These are phyloP conservation scores for Sphaerophoria taeniata DNA, from an alignment of 2,888 invertebrate species.

Conservation along the genomic window DNA sequence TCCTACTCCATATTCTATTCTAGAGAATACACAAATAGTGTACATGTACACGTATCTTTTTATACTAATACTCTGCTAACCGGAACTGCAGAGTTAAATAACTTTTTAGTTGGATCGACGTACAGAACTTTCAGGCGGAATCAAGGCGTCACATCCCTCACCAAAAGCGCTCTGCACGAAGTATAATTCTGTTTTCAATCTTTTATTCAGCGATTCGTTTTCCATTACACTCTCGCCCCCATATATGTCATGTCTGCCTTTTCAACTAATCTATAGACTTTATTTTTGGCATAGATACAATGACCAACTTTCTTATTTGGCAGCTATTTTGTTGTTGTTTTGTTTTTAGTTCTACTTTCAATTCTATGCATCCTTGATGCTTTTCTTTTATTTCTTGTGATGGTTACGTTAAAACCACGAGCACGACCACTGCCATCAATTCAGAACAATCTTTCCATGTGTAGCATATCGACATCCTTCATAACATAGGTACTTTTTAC, in stretches of 20 bases:
- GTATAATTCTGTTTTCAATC: conserved; percentile 23
- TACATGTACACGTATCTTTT: no score
- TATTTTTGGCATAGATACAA: conserved; percentile 38
- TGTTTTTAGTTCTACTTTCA: conserved; percentile 2
- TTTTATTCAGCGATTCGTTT: conserved; percentile 24
- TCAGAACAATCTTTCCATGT: neutral
- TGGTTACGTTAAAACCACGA: neutral
- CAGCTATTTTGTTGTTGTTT: neutral
- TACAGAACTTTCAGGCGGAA: conserved; percentile 13
- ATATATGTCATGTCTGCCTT: conserved; percentile 17
- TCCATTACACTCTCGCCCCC: conserved; percentile 7
- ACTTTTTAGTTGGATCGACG: conserved; percentile 5
- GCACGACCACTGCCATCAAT: neutral
- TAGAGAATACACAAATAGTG: neutral
- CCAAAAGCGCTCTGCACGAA: neutral
- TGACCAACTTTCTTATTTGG: conserved; percentile 40
- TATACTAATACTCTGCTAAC: conserved; percentile 50
- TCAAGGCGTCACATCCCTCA: conserved; percentile 44
- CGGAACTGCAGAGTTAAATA: conserved; percentile 41
- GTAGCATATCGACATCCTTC: no score
- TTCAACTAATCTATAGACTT: conserved; percentile 40
- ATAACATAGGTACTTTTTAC: no score
- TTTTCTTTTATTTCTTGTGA: conserved; percentile 21
- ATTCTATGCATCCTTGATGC: conserved; percentile 33
- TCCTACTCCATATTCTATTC: neutral